Evolutionary conservation across 2,888 invertebrate genomes (phyloP), one percentile per base, ranked within the genome.

Genomic region (Euphydryas editha): DNA sequence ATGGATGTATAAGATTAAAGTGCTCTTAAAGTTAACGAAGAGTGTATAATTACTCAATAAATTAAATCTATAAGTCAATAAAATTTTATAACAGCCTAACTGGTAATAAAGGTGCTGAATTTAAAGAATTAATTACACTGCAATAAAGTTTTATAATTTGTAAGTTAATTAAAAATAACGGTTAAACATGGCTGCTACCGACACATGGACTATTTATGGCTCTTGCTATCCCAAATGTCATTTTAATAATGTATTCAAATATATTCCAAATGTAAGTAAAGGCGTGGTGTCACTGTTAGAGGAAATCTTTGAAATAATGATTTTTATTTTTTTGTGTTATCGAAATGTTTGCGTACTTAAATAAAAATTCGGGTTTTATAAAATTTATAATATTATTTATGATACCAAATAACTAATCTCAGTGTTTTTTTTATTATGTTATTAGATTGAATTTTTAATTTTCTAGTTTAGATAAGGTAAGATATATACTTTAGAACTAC

Each of bases 191-290:
- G 47, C 30, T 51, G 47, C 30, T 51, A 81, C 81, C 78, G 75
- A 73, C 83, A 90, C 87, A 88, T 88, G 89, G 81, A 81, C 81
- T 80, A 76, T 84, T 84, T 79, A 81, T 76, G 75, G 75, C 81
- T 80, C 79, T 71, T 68, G 56, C 46, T 78, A 74, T 76, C 73
- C 79, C 78, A 81, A 85, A 84, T 81, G 78, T 78, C 75, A 80
- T 84, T 88, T 81, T 61, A 46, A 46, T 87, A 88, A 90, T 88
- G 79, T 87, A 90, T 90, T 89, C 84, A 87, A 90, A 91, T 90
- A 79, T 80, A 87, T 86, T 78, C 83, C 81, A 80, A 81, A 80
- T 79, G 72, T 70, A 69, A 73, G 74, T 63, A 55, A 67, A 63
- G 76, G 74, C 73, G 56, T 61, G 81, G 84, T 72, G 69, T 46